Evolutionary conservation across 2,113 vertebrate genomes (phyloP).

Genomic region (Phalacrocorax carbo): DNA sequence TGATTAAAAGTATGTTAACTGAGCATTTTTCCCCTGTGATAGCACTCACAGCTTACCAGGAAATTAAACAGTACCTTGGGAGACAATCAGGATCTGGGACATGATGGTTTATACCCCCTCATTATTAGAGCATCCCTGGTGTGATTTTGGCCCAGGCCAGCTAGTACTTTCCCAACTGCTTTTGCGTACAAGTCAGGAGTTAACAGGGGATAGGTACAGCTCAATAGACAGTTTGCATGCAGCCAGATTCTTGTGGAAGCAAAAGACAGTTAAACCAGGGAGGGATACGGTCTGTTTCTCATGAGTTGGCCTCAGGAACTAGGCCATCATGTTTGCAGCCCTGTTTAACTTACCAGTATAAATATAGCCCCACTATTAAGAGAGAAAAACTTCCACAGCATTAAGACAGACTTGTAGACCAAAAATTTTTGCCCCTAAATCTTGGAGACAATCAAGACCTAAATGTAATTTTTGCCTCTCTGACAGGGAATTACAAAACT

Average conservation of each 20-base stretch:
- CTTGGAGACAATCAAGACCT: conserved; percentile 17
- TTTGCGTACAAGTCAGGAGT: background rate
- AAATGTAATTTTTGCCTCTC: conserved; percentile 42
- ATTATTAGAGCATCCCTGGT: background rate
- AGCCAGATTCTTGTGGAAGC: background rate
- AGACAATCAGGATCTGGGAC: background rate
- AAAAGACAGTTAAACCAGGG: background rate
- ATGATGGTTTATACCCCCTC: background rate
- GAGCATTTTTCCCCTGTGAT: background rate
- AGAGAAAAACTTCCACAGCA: background rate
- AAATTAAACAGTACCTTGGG: background rate
- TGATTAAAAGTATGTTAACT: background rate
- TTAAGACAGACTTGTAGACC: background rate
- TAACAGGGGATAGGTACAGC: background rate
- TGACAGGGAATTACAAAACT: conserved; percentile 22
- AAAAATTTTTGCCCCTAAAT: background rate
- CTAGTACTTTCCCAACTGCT: background rate
- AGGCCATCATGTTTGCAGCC: background rate
- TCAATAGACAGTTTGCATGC: background rate
- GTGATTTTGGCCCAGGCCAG: background rate
- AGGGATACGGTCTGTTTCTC: fast-evolving
- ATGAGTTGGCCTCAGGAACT: background rate
- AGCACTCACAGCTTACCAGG: background rate
- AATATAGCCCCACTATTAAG: background rate
- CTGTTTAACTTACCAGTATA: background rate